phyloP scores from a whole-genome alignment of 1,140 invertebrate species.

The Euura lappo region DNA sequence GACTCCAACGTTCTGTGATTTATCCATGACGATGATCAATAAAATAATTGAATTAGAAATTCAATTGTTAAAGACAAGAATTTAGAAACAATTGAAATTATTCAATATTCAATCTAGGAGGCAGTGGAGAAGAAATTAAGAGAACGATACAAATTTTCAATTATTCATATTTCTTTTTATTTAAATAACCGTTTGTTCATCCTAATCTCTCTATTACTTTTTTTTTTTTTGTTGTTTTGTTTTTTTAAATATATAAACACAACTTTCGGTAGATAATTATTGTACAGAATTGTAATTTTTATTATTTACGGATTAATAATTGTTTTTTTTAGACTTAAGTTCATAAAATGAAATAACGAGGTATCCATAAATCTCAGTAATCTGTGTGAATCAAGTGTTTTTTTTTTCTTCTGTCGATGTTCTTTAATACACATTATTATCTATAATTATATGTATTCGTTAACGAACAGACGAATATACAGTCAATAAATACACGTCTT shows the following conservation, averaged over 20 bases:
- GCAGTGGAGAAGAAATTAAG: too few species aligned
- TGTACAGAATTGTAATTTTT: slow-evolving; percentile 43
- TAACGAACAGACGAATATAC: too few species aligned
- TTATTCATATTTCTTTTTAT: slow-evolving; percentile 21
- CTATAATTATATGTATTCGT: too few species aligned
- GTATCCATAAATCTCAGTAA: slow-evolving; percentile 24
- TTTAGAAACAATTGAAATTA: not conserved
- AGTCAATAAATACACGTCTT: too few species aligned
- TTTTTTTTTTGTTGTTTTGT: slow-evolving; percentile 42
- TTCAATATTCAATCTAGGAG: not conserved
- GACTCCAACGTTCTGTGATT: not conserved
- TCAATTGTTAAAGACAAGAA: not conserved
- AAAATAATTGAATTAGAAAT: not conserved
- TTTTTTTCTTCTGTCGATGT: too few species aligned
- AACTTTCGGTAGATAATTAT: not conserved
- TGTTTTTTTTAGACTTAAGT: slow-evolving; percentile 34
- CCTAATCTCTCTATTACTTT: slow-evolving; percentile 24
- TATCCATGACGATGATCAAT: not conserved
- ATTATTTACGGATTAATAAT: slow-evolving; percentile 32
- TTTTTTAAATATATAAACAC: slow-evolving; percentile 28
- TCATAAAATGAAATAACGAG: slow-evolving; percentile 46
- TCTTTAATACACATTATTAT: too few species aligned
- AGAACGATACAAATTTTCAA: not conserved
- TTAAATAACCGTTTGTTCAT: slow-evolving; percentile 5
- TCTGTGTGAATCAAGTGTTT: slow-evolving; percentile 9